phyloP scores from a whole-genome alignment of 2,888 invertebrate genomes.

The Clostera curtula region DNA sequence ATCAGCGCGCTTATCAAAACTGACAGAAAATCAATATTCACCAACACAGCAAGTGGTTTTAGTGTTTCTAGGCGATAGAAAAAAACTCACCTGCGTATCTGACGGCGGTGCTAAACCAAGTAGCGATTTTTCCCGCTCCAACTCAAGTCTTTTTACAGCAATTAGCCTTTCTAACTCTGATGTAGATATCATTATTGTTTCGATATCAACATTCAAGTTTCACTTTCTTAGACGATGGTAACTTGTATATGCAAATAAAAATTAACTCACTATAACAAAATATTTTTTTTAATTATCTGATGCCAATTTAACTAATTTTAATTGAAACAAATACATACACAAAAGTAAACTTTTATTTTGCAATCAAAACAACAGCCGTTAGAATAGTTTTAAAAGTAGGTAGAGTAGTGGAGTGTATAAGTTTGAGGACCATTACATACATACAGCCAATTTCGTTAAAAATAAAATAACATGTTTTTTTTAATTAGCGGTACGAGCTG shows the following conservation, averaged over 20 bases:
- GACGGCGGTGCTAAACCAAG: slow-evolving; percentile 36
- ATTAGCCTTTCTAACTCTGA: slow-evolving; percentile 60
- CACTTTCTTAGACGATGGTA: slow-evolving; percentile 37
- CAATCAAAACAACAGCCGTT: no score
- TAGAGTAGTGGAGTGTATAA: no score
- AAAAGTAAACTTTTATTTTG: no score
- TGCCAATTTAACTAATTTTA: no score
- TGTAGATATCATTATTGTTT: slow-evolving; percentile 58
- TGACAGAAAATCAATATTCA: slow-evolving; percentile 33
- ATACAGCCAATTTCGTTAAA: no score
- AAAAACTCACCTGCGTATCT: slow-evolving; percentile 11
- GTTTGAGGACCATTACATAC: no score
- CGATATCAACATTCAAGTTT: slow-evolving; percentile 19
- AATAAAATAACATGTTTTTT: no score
- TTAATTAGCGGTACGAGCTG: no score
- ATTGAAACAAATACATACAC: no score
- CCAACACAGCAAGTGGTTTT: slow-evolving; percentile 33
- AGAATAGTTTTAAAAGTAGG: no score
- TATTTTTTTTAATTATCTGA: no score
- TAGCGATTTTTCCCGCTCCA: slow-evolving; percentile 55
- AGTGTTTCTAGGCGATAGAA: slow-evolving; percentile 11
- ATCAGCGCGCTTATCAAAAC: slow-evolving; percentile 18
- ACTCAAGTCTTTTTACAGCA: slow-evolving; percentile 58
- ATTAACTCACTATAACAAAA: no score
- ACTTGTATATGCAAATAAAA: slow-evolving; percentile 3